A percentile compares a stretch with the other conserved stretches of the same genome.
phyloP scores from a whole-genome alignment of 1,140 invertebrate genomes.

The Frieseomelitta varia region DNA sequence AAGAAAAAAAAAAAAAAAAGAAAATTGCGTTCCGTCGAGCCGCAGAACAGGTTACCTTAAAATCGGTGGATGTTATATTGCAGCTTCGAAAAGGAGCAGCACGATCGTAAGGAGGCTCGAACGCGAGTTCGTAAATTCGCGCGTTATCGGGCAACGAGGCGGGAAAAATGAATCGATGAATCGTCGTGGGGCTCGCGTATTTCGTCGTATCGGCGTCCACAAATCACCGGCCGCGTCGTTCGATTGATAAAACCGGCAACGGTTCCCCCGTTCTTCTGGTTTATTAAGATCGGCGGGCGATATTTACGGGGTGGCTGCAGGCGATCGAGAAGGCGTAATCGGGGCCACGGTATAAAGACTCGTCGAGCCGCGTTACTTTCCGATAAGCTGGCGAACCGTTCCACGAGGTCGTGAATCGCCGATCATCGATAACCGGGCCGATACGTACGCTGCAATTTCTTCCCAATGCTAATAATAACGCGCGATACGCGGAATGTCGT shows the following conservation, averaged over 20 bases:
- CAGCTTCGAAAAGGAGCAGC: neutral
- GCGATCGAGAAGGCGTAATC: conserved; percentile 38
- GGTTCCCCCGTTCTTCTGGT: conserved; percentile 1
- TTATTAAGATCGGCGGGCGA: conserved; percentile 38
- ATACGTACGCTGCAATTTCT: neutral
- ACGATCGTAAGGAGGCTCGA: neutral
- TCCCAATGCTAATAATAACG: neutral
- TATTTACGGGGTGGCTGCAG: conserved; percentile 22
- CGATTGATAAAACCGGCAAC: conserved; percentile 40
- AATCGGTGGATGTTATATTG: neutral
- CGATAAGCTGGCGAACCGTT: conserved; percentile 9
- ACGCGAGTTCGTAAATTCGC: conserved; percentile 39
- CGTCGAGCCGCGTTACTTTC: conserved; percentile 19
- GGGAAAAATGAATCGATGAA: conserved; percentile 56
- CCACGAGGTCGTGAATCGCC: neutral
- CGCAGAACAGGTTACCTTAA: neutral
- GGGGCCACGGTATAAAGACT: neutral
- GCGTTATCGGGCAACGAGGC: conserved; percentile 57
- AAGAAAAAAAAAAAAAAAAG: too few species aligned
- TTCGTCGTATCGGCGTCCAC: conserved; percentile 56
- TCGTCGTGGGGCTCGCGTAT: conserved; percentile 41
- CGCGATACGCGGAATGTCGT: neutral
- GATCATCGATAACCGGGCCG: conserved; percentile 13
- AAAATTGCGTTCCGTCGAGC: too few species aligned
- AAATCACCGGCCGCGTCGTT: conserved; percentile 42